Evolutionary conservation across 1,140 invertebrate species (phyloP).

Genomic region (Leptopilina clavipes): DNA sequence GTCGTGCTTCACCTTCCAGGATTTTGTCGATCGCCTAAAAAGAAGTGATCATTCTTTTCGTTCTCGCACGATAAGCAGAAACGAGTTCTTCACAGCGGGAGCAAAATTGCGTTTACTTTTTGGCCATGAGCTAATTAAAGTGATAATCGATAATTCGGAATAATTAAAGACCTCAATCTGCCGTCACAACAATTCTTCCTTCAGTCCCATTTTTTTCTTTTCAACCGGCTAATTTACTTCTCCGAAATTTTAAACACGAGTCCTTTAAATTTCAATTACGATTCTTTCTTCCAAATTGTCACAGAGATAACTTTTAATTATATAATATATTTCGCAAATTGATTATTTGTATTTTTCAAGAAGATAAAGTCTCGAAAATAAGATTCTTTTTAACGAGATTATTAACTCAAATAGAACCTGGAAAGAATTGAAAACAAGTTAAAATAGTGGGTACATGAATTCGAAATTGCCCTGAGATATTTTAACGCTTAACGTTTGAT

Average conservation of each 20-base stretch:
- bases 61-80: conserved; percentile 25
- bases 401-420: too few species aligned
- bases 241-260: too few species aligned
- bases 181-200: background rate
- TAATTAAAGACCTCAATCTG: conserved; percentile 18
- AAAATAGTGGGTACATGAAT: background rate
- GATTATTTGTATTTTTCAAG: too few species aligned
- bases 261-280: too few species aligned
- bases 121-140: background rate
- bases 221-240: too few species aligned
- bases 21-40: conserved; percentile 35
- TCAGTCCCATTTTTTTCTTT: too few species aligned
- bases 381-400: too few species aligned
- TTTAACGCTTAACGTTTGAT: conserved; percentile 1
- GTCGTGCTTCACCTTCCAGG: conserved; percentile 8
- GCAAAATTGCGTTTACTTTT: conserved; percentile 28
- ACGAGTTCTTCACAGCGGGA: conserved; percentile 15
- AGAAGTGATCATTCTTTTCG: conserved; percentile 28
- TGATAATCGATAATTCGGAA: conserved; percentile 15
- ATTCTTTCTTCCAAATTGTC: too few species aligned
- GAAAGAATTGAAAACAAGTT: background rate
- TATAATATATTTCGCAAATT: too few species aligned
- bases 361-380: too few species aligned
- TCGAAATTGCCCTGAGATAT: background rate
- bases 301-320: too few species aligned